A percentile compares a stretch with the other conserved stretches of the same genome.
These are phyloP conservation scores for Danaus melanippus DNA, from an alignment of 1,140 invertebrate species.

Conservation along the genomic window DNA sequence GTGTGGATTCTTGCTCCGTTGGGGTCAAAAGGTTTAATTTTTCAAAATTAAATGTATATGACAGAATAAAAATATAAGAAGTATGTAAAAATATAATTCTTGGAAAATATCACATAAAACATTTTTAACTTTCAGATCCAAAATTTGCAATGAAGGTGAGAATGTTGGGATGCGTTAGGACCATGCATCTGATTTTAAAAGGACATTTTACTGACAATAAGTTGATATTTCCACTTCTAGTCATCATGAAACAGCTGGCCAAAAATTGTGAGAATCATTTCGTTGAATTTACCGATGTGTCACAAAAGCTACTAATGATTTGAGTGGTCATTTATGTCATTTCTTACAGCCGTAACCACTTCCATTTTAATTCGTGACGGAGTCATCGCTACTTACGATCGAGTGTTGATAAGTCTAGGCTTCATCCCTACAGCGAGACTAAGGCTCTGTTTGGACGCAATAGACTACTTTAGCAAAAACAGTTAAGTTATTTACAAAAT, in stretches of 20 bases:
- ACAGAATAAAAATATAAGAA: too few species aligned
- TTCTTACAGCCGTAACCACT: constrained; percentile 73
- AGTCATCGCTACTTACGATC: constrained; percentile 75
- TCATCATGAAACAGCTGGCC: constrained; percentile 76
- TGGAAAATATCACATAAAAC: background rate
- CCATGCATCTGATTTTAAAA: constrained; percentile 75
- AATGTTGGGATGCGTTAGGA: constrained; percentile 73
- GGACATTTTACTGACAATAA: constrained; percentile 76
- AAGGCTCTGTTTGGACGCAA: constrained; percentile 75
- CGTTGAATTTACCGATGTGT: background rate
- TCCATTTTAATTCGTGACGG: constrained; percentile 77
- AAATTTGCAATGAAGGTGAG: constrained; percentile 77
- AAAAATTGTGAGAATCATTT: constrained; percentile 73
- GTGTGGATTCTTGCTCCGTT: constrained; percentile 41
- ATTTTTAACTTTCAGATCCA: constrained; percentile 71
- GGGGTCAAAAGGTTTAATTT: constrained; percentile 31
- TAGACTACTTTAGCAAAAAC: constrained; percentile 77
- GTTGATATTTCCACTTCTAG: constrained; percentile 74
- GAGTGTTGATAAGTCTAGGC: constrained; percentile 75
- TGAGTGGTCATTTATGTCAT: constrained; percentile 7
- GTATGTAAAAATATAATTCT: too few species aligned
- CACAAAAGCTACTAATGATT: background rate
- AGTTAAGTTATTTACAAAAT: constrained; percentile 50
- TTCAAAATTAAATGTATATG: constrained; percentile 7
- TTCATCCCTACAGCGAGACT: constrained; percentile 76